Percentiles rank a stretch among this genome's conserved stretches.
Evolutionary conservation across 2,888 invertebrate species (phyloP).

Genomic region (Lasiommata megera): DNA sequence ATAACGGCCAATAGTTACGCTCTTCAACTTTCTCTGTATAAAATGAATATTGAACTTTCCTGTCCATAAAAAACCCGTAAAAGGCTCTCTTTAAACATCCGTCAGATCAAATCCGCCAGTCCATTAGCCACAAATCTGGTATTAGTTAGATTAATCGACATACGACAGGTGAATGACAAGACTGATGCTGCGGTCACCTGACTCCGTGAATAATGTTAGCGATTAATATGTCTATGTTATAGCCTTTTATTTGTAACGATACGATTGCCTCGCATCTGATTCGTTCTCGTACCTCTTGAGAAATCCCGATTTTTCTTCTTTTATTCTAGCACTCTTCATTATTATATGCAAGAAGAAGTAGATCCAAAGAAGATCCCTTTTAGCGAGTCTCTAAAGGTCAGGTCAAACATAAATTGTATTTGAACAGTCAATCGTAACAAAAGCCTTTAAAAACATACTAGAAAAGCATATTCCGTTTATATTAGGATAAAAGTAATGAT

Average conservation of each 20-base stretch:
- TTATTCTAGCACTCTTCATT: too few species aligned
- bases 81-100: slow-evolving; percentile 6
- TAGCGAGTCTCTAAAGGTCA: too few species aligned
- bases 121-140: slow-evolving; percentile 42
- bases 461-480: too few species aligned
- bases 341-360: too few species aligned
- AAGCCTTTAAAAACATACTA: too few species aligned
- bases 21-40: background rate
- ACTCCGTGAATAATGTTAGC: slow-evolving; percentile 19
- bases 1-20: background rate
- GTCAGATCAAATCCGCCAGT: slow-evolving; percentile 24
- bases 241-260: background rate
- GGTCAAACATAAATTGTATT: too few species aligned
- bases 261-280: background rate
- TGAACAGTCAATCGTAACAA: too few species aligned
- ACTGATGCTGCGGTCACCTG: slow-evolving; percentile 31
- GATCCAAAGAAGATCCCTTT: too few species aligned
- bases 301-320: too few species aligned
- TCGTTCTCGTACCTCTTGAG: too few species aligned
- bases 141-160: slow-evolving; percentile 42
- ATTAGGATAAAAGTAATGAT: too few species aligned
- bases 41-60: slow-evolving; percentile 10
- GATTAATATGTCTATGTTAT: slow-evolving; percentile 18
- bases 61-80: slow-evolving; percentile 1
- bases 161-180: slow-evolving; percentile 40